Evolutionary conservation across 2,113 vertebrate genomes (phyloP), one percentile per base, ranked within the genome.

Genomic region (Origma solitaria): DNA sequence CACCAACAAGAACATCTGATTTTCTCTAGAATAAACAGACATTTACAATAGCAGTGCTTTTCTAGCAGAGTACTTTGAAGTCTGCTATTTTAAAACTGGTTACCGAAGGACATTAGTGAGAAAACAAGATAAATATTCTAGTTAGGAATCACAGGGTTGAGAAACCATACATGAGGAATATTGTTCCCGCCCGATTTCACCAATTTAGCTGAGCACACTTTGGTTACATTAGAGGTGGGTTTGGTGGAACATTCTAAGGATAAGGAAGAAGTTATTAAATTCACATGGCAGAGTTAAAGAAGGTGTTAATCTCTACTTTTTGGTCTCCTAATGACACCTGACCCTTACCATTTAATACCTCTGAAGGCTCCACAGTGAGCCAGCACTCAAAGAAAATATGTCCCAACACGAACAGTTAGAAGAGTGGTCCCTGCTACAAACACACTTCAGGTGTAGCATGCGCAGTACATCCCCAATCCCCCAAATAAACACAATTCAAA

Each of bases 121-220:
- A 88, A 94, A 87, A 75, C 35, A 88, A 73, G 56, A 83, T 12
- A 80, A 83, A 86, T 62, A 80, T 88, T 93, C 93, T 60, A 71
- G 66, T 68, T 68, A 88, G 76, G 40, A 90, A 93, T 90, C 73
- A 92, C 69, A 51, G 51, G 53, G 76, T 20, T 86, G 68, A 86
- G 72, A 68, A 94, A 81, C 77, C 50, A 53, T 64, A 91, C 30
- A n/a, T 15, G 33, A 69, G 44, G 62, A 57, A 72, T 62, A 66
- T 27, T 84, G 54, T 14, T 90, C 65, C 68, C 72, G 70, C 37
- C 7, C 86, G 82, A 80, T 77, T 76, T 88, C 79, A 76, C 37
- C 18, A 9, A 69, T 45, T 91, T 80, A 73, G 58, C 58, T 65
- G 71, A 86, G 64, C 28, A 76, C 17, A 10, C 68, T 80, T 81